Evolutionary conservation across 2,888 invertebrate genomes (phyloP).

Genomic region (Agriotes lineatus): DNA sequence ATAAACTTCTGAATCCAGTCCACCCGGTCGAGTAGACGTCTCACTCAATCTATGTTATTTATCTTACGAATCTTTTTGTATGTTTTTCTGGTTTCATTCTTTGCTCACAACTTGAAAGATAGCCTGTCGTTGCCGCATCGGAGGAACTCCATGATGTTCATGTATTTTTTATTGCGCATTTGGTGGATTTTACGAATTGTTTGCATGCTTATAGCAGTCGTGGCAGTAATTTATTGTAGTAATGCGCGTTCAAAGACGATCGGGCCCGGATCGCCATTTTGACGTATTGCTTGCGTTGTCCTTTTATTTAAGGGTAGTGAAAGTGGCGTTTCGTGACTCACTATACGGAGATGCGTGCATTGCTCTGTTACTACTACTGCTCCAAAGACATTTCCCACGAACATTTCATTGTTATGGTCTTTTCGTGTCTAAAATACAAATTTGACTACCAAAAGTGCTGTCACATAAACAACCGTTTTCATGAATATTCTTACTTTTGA

Average conservation of each 20-base stretch:
- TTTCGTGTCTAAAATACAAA: slow-evolving; percentile 44
- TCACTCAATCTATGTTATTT: slow-evolving; percentile 55
- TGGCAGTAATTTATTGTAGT: slow-evolving; percentile 11
- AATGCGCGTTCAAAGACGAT: slow-evolving; percentile 12
- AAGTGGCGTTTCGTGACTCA: slow-evolving; percentile 30
- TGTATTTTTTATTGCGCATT: slow-evolving; percentile 23
- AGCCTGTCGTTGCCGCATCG: slow-evolving; percentile 22
- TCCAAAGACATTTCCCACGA: slow-evolving; percentile 38
- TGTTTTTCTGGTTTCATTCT: slow-evolving; percentile 42
- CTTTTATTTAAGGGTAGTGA: slow-evolving; percentile 24
- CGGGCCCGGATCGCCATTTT: background rate
- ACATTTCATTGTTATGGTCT: slow-evolving; percentile 43
- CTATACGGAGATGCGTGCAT: slow-evolving; percentile 40
- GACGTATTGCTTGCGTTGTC: slow-evolving; percentile 16
- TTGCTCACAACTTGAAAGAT: slow-evolving; percentile 32
- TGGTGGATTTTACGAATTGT: slow-evolving; percentile 21
- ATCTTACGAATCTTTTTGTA: slow-evolving; percentile 52
- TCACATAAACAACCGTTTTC: slow-evolving; percentile 41
- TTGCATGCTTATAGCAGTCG: slow-evolving; percentile 12
- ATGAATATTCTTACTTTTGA: slow-evolving; percentile 40
- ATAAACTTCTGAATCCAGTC: slow-evolving; percentile 47
- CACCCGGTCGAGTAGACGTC: slow-evolving; percentile 50
- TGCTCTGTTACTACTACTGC: slow-evolving; percentile 28
- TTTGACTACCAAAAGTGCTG: slow-evolving; percentile 40
- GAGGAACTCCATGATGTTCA: slow-evolving; percentile 16